Percentiles rank a stretch among this genome's conserved stretches.
phyloP scores from a whole-genome alignment of 2,797 vertebrate species.

The Semaprochilodus insignis region DNA sequence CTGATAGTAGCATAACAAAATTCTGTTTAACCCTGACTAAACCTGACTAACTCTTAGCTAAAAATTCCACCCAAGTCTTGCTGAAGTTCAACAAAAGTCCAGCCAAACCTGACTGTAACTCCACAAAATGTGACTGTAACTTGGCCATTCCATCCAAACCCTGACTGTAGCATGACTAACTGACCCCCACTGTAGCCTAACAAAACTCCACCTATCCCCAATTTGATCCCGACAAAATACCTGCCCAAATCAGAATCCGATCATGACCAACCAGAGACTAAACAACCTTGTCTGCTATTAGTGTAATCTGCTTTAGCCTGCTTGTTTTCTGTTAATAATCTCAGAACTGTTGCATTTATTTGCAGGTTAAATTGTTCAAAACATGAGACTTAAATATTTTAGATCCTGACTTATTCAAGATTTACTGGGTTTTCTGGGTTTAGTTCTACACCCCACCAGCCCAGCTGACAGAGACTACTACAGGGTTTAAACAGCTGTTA shows the following conservation, averaged over 20 bases:
- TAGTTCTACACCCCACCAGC: background rate
- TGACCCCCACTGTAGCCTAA: background rate
- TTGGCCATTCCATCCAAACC: too few species aligned
- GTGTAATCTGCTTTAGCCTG: too few species aligned
- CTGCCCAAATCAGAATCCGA: background rate
- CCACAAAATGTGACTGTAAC: background rate
- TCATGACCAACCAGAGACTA: too few species aligned
- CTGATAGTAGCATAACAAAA: background rate
- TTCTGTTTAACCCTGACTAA: background rate
- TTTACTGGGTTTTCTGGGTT: background rate
- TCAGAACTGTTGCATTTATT: too few species aligned
- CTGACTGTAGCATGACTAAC: too few species aligned
- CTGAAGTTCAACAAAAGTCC: background rate
- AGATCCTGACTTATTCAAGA: too few species aligned
- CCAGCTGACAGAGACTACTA: background rate
- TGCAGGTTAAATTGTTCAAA: too few species aligned
- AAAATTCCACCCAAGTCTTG: too few species aligned
- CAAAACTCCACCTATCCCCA: background rate
- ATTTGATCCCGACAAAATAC: background rate
- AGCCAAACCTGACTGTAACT: background rate
- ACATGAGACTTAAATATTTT: too few species aligned
- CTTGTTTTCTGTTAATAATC: too few species aligned
- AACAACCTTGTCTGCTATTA: too few species aligned
- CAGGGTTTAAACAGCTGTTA: background rate
- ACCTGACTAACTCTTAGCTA: background rate